phyloP scores from a whole-genome alignment of 2,113 vertebrate species.

The Megaptera novaeangliae region DNA sequence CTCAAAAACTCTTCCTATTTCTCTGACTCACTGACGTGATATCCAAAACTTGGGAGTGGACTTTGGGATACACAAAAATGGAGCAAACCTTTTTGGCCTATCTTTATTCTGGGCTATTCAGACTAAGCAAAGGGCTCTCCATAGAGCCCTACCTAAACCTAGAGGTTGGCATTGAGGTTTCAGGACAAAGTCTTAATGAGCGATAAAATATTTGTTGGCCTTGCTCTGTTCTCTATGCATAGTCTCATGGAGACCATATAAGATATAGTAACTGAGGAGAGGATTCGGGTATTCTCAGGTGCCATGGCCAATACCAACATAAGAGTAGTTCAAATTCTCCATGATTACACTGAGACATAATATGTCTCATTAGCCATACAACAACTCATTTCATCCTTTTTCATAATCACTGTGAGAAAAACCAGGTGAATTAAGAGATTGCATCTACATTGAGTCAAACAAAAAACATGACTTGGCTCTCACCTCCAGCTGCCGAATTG shows the following conservation, averaged over 20 bases:
- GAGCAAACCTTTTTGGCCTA: background rate
- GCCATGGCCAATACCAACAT: background rate
- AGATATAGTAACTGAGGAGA: background rate
- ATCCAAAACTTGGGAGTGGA: background rate
- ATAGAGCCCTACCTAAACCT: background rate
- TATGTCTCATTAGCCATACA: background rate
- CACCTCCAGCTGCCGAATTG: conserved; percentile 96
- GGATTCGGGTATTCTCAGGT: background rate
- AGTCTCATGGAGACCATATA: background rate
- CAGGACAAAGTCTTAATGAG: background rate
- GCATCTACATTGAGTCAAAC: background rate
- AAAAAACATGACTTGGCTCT: conserved; percentile 22
- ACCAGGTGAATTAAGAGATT: background rate
- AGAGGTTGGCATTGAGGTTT: background rate
- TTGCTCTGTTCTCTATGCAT: background rate
- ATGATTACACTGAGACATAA: background rate
- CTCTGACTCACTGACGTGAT: background rate
- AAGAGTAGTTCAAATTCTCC: background rate
- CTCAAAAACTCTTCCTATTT: conserved; percentile 1
- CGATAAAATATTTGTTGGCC: background rate
- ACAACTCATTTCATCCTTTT: conserved; percentile 15
- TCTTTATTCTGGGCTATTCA: background rate
- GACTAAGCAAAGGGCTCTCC: background rate
- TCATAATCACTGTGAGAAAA: background rate
- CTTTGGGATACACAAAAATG: background rate